These are phyloP conservation scores for Hedychridium roseum DNA, from an alignment of 2,888 invertebrate genomes.

Conservation along the genomic window DNA sequence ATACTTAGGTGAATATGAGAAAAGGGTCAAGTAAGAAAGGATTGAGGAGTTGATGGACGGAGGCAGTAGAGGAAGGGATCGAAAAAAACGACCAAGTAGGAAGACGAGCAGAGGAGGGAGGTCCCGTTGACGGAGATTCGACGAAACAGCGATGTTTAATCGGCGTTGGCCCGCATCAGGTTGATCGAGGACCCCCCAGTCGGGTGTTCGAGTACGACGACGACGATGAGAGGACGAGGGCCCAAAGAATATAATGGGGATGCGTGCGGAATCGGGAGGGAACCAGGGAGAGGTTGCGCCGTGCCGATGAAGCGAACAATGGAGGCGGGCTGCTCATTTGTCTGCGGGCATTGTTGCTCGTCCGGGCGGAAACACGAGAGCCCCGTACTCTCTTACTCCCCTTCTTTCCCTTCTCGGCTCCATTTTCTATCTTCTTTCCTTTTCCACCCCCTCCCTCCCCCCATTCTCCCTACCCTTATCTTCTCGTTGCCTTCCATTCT, in stretches of 20 bases:
- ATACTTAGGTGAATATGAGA: background rate
- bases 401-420: slow-evolving; percentile 5
- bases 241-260: slow-evolving; percentile 10
- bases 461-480: too few relatives aligned
- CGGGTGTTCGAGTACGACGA: slow-evolving; percentile 37
- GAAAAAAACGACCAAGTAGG: slow-evolving; percentile 5
- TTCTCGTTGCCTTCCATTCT: too few relatives aligned
- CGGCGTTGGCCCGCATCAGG: slow-evolving; percentile 61
- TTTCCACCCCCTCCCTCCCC: slow-evolving; percentile 8
- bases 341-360: slow-evolving; percentile 63
- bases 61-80: background rate
- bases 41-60: slow-evolving; percentile 1
- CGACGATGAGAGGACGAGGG: slow-evolving; percentile 21
- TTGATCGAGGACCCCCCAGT: slow-evolving; percentile 61
- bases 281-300: slow-evolving; percentile 44
- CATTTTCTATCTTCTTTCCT: slow-evolving; percentile 13
- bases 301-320: slow-evolving; percentile 61
- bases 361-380: slow-evolving; percentile 61
- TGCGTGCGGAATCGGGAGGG: slow-evolving; percentile 37
- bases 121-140: slow-evolving; percentile 51
- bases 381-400: slow-evolving; percentile 49
- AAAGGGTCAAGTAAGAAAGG: slow-evolving; percentile 7
- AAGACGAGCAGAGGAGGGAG: slow-evolving; percentile 9
- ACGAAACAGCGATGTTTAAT: slow-evolving; percentile 58
- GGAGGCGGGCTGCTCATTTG: slow-evolving; percentile 64